Evolutionary conservation across 2,797 vertebrate genomes (phyloP), one percentile per base, ranked within the genome.

Genomic region (Erpetoichthys calabaricus): DNA sequence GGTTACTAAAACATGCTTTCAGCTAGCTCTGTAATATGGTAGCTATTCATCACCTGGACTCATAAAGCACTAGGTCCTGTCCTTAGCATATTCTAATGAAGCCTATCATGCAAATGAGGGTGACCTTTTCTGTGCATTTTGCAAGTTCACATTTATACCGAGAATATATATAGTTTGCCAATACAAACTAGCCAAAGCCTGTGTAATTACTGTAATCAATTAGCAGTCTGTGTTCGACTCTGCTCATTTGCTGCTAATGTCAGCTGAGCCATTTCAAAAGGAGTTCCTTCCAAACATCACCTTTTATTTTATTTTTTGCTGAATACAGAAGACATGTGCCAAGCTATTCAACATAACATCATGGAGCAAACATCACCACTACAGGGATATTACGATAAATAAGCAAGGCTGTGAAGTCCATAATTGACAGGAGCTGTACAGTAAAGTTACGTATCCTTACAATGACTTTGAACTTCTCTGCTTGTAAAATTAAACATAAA

Each of bases 51-150:
- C 92, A 96, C 91, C 86, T 87, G 83, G 77, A 86, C 89, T 86
- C 86, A 91, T 89, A 90, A 89, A 90, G 87, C 82, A 81, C 83
- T 83, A 63, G 83, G 86, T 85, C 86, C 66, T 66, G 83, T 92
- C 88, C 89, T 93, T 89, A 92, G 90, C 90, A 94, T 93, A 93
- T 93, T 91, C 89, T 97, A 94, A 95, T 92, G 90, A 93, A 91
- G 89, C 86, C 88, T 86, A 85, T 86, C 88, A 97, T 97, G 91
- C 90, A 97, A 97, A 97, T 93, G 82, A 92, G 84, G 80, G 78
- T 87, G 89, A 92, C 91, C 92, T 97, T 95, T 94, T 86, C 85
- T 62, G 70, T 85, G 84, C 80, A 83, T 89, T 89, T 85, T 86
- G 88, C 89, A 90, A 89, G 88, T 91, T 89, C 90, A 90, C 87